Conservation (phyloP, 1,140 invertebrate genomes). For the Cyclina sinensis region DNA sequence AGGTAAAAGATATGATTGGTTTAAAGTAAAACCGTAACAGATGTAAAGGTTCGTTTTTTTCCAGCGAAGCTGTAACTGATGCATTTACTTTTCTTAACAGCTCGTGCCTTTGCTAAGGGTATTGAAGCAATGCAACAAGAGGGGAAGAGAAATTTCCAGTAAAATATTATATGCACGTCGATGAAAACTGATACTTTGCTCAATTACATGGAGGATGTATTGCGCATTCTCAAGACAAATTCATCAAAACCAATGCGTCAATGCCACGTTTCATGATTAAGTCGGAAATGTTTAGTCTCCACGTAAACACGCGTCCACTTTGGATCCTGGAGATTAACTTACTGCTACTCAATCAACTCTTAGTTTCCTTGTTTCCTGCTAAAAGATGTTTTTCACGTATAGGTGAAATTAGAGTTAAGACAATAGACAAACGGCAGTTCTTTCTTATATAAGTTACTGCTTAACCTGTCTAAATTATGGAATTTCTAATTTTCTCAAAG, state of each 20-base stretch:
- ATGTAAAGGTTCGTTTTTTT: no score
- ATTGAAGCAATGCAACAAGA: no score
- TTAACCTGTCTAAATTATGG: no score
- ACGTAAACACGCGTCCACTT: slow-evolving; percentile 13
- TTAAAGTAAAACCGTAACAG: no score
- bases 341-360: slow-evolving; percentile 35
- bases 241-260: slow-evolving; percentile 39
- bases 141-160: no score
- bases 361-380: not conserved
- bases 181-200: slow-evolving; percentile 1
- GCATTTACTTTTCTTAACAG: no score
- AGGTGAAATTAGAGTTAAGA: not conserved
- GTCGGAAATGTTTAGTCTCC: slow-evolving; percentile 41
- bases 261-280: slow-evolving; percentile 42
- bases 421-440: not conserved
- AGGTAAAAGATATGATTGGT: no score
- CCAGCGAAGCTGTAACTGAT: no score
- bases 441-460: no score
- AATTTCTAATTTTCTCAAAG: no score
- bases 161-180: not conserved
- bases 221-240: slow-evolving; percentile 44
- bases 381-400: not conserved
- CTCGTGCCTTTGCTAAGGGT: no score
- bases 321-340: slow-evolving; percentile 24
- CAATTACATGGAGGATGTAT: slow-evolving; percentile 47